Evolutionary conservation across 2,888 invertebrate species (phyloP).

Genomic region (Cephus pygmeus): DNA sequence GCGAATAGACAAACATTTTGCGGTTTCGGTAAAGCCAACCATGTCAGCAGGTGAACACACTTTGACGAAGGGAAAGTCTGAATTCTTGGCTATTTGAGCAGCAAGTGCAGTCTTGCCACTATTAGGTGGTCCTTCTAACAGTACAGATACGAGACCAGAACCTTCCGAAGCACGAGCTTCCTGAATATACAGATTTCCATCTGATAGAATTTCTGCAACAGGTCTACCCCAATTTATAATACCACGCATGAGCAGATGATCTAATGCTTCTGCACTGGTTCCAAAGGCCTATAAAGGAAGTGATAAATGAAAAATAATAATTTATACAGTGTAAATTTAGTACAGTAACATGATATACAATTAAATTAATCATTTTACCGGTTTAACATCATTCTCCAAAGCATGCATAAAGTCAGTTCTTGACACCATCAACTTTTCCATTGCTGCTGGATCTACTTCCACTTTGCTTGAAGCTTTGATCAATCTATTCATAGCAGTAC

Average conservation of each 20-base stretch:
- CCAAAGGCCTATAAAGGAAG: constrained; percentile 85
- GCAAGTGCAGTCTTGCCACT: constrained; percentile 97
- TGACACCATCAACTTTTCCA: constrained; percentile 74
- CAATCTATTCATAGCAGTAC: constrained; percentile 79
- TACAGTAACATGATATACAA: neutral
- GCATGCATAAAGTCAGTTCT: constrained; percentile 77
- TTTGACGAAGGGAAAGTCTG: constrained; percentile 98
- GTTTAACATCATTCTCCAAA: constrained; percentile 73
- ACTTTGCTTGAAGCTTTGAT: constrained; percentile 75
- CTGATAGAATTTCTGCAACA: constrained; percentile 87
- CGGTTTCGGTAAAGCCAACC: constrained; percentile 95
- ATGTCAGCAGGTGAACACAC: constrained; percentile 97
- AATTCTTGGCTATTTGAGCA: constrained; percentile 94
- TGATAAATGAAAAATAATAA: neutral
- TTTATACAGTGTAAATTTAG: neutral
- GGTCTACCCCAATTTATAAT: constrained; percentile 95
- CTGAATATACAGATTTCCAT: constrained; percentile 90
- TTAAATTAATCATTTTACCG: constrained; percentile 42
- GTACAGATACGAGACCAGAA: constrained; percentile 86
- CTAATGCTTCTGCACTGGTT: constrained; percentile 89
- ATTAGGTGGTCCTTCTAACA: constrained; percentile 96
- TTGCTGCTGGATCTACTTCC: constrained; percentile 77
- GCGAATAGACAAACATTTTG: constrained; percentile 93
- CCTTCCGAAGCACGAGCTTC: constrained; percentile 84
- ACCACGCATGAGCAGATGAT: constrained; percentile 87